Evolutionary conservation across 2,888 invertebrate species (phyloP), one percentile per base, ranked within the genome.

Genomic region (Brachyopa scutellaris): DNA sequence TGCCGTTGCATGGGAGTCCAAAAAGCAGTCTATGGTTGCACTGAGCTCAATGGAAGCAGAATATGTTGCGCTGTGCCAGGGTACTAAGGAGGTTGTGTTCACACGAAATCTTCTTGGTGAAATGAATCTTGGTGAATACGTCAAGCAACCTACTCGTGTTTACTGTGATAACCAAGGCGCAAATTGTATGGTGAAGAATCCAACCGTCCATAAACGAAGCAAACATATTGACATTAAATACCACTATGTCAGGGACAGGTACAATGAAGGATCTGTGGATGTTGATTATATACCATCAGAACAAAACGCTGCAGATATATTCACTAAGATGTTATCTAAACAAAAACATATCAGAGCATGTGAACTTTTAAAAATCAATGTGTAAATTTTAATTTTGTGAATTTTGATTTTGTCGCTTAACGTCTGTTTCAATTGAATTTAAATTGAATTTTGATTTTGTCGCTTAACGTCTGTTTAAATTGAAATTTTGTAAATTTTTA

Each of bases 161-260:
- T 61, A 40, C 9, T 76, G 66, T 45, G 57, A 74, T 26, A 78
- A 74, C 19, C 57, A 78, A 79, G 51, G 36, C n/a, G 74, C 53
- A 13, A 47, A 74, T 4, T 74, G 69, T 64, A 42, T 66, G 53
- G 76, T 61, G 1, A 82, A 66, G 45, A 70, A 72, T 29, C 36
- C 70, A 13, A 29, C 26, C n/a, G 36, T 76, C 1, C 70, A 76
- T 13, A 70, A 70, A 17, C 53, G 64, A 11, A 67, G 53, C 55
- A 53, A 67, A 42, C 67, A 67, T 21, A 67, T 67, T 1, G 67
- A 73, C 47, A 79, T 67, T 0, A 38, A 11, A 1, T 78, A 49
- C 13, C 70, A 84, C 40, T 80, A 59, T 11, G 51, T 84, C 23
- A 21, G 83, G 2, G 72, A 77, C 0, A 51, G 55, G 36, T 67